These are phyloP conservation scores for Ellobium chinense DNA, from an alignment of 2,888 invertebrate genomes.

Conservation along the genomic window DNA sequence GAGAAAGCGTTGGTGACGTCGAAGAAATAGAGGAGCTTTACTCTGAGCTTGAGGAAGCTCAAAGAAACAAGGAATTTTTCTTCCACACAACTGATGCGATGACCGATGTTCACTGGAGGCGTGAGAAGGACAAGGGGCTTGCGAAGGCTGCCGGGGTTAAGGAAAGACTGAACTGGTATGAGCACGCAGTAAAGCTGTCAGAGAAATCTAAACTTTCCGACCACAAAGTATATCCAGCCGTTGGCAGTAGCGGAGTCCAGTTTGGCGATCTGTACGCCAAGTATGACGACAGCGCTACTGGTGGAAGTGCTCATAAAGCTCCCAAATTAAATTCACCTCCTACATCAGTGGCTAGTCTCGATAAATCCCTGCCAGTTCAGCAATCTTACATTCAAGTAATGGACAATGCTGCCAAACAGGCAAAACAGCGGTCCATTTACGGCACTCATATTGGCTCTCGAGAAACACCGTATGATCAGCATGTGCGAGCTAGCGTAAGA, in stretches of 20 bases:
- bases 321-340: background rate
- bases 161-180: conserved; percentile 25
- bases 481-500: conserved; percentile 44
- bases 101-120: conserved; percentile 87
- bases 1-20: background rate
- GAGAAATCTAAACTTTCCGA: background rate
- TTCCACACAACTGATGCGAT: conserved; percentile 87
- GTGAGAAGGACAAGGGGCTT: conserved; percentile 86
- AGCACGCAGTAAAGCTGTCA: conserved; percentile 14
- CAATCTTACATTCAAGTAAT: conserved; percentile 54
- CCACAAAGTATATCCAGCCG: background rate
- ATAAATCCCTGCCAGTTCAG: background rate
- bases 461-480: conserved; percentile 59
- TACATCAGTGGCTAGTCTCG: background rate
- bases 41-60: conserved; percentile 87
- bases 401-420: conserved; percentile 53
- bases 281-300: conserved; percentile 13
- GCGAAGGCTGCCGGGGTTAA: conserved; percentile 80
- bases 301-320: background rate
- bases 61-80: conserved; percentile 90
- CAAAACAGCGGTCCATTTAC: conserved; percentile 60
- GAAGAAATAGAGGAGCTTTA: conserved; percentile 90
- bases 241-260: conserved; percentile 14
- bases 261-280: conserved; percentile 45
- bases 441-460: conserved; percentile 66